phyloP scores from a whole-genome alignment of 1,140 invertebrate genomes.

The Diachasmimorpha longicaudata region DNA sequence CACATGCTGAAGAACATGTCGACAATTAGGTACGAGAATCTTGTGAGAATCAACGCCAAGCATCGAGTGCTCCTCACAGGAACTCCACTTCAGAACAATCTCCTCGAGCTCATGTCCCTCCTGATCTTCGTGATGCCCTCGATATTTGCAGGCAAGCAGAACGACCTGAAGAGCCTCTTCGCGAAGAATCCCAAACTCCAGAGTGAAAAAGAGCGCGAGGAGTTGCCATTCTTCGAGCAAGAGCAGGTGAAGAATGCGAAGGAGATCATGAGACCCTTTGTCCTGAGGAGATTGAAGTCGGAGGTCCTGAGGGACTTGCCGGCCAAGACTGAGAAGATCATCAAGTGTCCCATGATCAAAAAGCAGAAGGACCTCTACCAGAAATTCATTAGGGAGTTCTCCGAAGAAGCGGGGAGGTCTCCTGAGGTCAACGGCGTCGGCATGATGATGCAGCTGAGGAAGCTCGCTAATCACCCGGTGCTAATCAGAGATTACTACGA shows the following conservation, averaged over 20 bases:
- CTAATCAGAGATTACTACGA: constrained; percentile 80
- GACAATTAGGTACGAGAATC: constrained; percentile 85
- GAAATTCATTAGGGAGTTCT: constrained; percentile 75
- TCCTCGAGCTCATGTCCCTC: constrained; percentile 93
- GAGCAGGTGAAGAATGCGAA: constrained; percentile 92
- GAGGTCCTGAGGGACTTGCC: constrained; percentile 86
- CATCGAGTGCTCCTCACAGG: constrained; percentile 87
- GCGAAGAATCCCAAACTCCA: constrained; percentile 67
- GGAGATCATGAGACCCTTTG: constrained; percentile 94
- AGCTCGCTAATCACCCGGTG: constrained; percentile 88
- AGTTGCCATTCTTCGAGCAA: constrained; percentile 80
- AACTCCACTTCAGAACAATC: constrained; percentile 94
- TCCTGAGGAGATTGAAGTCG: constrained; percentile 86
- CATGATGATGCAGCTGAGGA: constrained; percentile 89
- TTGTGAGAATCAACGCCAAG: constrained; percentile 86
- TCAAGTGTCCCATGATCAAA: constrained; percentile 70
- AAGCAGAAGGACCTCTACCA: constrained; percentile 79
- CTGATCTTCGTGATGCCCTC: constrained; percentile 96
- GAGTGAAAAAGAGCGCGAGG: constrained; percentile 59
- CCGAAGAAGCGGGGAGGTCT: constrained; percentile 67
- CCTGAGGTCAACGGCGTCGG: constrained; percentile 71
- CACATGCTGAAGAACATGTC: constrained; percentile 99
- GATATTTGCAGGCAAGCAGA: constrained; percentile 87
- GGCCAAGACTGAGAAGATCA: constrained; percentile 75
- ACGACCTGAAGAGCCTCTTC: constrained; percentile 88